Percentiles rank a stretch among this genome's conserved stretches.
Evolutionary conservation across 2,113 vertebrate genomes (phyloP).

Genomic region (Rhabdomys dilectus): DNA sequence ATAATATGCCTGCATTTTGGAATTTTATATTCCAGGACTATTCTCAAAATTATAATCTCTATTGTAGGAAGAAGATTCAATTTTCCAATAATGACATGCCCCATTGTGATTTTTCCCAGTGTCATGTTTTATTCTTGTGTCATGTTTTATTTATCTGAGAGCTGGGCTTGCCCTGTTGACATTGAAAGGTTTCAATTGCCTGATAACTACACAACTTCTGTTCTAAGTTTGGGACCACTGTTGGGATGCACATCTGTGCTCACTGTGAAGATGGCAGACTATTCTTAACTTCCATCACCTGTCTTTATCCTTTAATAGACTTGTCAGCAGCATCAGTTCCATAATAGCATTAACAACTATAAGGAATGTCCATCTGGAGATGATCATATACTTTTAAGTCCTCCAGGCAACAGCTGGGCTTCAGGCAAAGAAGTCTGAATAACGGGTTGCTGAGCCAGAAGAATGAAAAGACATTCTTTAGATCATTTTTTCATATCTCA

Average conservation of each 20-base stretch:
- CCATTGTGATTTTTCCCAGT: background rate
- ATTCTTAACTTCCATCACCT: slow-evolving; percentile 21
- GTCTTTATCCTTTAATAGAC: slow-evolving; percentile 43
- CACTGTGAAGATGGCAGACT: slow-evolving; percentile 37
- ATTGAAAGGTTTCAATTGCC: slow-evolving; percentile 46
- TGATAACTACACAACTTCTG: background rate
- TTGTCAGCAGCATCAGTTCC: background rate
- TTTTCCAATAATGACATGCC: background rate
- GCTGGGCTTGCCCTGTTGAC: background rate
- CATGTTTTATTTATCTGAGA: background rate
- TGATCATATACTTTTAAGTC: background rate
- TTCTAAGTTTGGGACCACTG: slow-evolving; percentile 11
- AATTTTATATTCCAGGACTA: background rate
- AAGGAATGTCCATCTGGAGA: slow-evolving; percentile 51
- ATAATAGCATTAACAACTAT: slow-evolving; percentile 17
- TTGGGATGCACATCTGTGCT: slow-evolving; percentile 18
- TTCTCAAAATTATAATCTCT: slow-evolving; percentile 18
- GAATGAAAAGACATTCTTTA: background rate
- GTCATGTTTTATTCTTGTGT: background rate
- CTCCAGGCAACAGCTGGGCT: background rate
- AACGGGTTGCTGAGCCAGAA: background rate
- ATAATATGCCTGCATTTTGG: background rate
- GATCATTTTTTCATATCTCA: background rate
- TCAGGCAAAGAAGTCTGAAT: background rate
- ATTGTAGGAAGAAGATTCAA: slow-evolving; percentile 47